Percentiles rank a stretch among this genome's conserved stretches.
phyloP scores from a whole-genome alignment of 23 tunicate species.

The Styela plicata region DNA sequence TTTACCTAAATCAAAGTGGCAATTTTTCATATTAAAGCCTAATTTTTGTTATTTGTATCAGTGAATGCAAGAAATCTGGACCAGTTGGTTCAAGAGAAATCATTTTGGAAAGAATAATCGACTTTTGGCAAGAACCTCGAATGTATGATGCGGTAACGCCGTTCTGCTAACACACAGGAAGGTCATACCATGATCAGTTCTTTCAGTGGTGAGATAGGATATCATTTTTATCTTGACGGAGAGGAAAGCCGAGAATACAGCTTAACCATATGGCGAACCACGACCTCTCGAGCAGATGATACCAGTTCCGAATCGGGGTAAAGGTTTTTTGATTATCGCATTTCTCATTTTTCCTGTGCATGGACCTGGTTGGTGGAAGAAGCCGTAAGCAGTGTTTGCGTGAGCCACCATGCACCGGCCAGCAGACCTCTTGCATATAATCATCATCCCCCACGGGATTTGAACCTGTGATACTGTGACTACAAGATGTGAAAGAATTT shows the following conservation, averaged over 20 bases:
- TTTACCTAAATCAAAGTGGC: no score
- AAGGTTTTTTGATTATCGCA: not conserved
- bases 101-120: no score
- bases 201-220: no score
- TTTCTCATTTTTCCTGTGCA: not conserved
- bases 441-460: not conserved
- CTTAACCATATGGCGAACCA: not conserved
- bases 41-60: no score
- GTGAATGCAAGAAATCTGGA: no score
- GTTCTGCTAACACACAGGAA: no score
- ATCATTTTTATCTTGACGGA: not conserved
- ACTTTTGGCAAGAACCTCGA: no score
- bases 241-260: not conserved
- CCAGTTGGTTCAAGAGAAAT: no score
- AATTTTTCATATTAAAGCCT: no score
- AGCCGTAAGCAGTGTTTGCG: not conserved
- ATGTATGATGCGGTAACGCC: no score
- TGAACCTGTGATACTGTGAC: not conserved
- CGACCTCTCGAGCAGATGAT: not conserved
- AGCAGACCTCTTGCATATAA: not conserved
- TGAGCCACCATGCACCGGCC: not conserved
- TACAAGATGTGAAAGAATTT: no score
- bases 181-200: no score
- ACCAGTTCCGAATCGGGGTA: not conserved
- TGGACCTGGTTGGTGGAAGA: not conserved